Conservation (phyloP, 1,140 invertebrate genomes). For the Gryllus bimaculatus region DNA sequence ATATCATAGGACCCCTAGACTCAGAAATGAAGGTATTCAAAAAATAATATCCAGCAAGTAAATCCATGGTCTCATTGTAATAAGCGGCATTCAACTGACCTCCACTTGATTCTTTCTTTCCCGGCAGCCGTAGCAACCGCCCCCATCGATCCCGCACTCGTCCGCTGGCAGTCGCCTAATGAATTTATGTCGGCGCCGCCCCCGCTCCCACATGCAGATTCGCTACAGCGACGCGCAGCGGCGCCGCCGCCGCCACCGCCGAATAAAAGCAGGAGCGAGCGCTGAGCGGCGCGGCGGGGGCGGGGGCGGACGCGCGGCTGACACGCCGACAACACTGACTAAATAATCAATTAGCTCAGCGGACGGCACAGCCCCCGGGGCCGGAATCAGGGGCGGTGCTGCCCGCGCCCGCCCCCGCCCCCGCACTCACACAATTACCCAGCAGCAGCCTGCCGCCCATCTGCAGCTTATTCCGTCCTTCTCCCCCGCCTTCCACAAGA, state of each 20-base stretch:
- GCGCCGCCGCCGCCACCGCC: no score
- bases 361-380: neutral
- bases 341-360: neutral
- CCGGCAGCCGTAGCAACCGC: neutral
- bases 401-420: no score
- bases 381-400: neutral
- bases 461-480: no score
- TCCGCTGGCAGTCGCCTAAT: neutral
- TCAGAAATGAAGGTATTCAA: no score
- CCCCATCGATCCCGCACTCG: neutral
- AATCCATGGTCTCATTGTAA: no score
- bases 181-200: neutral
- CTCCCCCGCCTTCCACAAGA: no score
- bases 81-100: no score
- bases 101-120: no score
- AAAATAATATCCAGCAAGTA: no score
- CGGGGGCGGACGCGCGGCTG: neutral
- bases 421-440: neutral
- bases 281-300: no score
- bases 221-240: neutral
- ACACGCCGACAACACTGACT: conserved; percentile 2
- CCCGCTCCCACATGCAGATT: neutral
- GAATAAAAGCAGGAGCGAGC: neutral
- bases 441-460: neutral
- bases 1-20: no score